Evolutionary conservation across 2,113 vertebrate genomes (phyloP).

Genomic region (Mustela lutreola): DNA sequence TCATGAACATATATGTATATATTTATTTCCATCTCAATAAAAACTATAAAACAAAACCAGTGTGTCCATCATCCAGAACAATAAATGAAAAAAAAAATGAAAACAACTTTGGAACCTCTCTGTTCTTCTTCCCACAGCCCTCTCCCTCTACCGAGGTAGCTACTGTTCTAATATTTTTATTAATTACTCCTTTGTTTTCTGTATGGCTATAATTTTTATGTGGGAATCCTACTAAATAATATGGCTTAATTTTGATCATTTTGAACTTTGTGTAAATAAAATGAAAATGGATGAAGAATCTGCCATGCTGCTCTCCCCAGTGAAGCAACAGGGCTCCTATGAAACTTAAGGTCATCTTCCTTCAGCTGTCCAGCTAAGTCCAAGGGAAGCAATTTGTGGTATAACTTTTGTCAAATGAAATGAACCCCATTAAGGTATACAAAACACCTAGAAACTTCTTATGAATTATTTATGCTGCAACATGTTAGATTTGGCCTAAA

Average conservation of each 20-base stretch:
- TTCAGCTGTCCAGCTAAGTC: neutral
- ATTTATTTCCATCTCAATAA: neutral
- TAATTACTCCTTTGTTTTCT: neutral
- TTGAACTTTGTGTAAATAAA: neutral
- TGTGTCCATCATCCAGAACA: neutral
- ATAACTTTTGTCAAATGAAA: neutral
- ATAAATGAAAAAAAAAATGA: slow-evolving; percentile 9
- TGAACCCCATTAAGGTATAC: neutral
- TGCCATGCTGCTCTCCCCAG: neutral
- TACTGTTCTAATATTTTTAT: neutral
- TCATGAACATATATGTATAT: neutral
- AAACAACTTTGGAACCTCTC: neutral
- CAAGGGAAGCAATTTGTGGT: neutral
- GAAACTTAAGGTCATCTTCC: neutral
- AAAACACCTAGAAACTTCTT: neutral
- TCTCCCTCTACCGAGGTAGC: neutral
- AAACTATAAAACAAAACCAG: neutral
- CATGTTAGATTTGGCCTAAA: neutral
- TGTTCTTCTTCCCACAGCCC: neutral
- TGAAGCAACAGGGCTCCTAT: neutral
- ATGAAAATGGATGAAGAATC: neutral
- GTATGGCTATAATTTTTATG: neutral
- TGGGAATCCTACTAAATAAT: neutral
- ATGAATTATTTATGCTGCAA: neutral
- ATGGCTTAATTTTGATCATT: neutral